These are phyloP conservation scores for Ectemnius lituratus DNA, from an alignment of 2,888 invertebrate genomes.

Conservation along the genomic window DNA sequence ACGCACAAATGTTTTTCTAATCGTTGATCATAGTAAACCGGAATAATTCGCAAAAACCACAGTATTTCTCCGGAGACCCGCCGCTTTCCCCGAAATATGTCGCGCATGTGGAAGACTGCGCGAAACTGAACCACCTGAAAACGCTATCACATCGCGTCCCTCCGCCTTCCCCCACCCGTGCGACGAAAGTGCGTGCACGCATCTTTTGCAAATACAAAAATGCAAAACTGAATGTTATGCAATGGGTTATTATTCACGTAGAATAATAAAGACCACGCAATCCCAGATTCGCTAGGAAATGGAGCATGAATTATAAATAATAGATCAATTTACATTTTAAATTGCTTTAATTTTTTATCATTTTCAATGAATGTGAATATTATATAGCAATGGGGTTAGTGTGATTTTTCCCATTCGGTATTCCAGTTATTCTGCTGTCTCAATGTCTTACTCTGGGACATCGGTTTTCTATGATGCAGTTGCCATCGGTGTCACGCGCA, in stretches of 20 bases:
- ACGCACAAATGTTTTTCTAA: too few relatives aligned
- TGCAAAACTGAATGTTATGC: neutral
- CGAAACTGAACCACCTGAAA: slow-evolving; percentile 61
- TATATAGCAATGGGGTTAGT: too few relatives aligned
- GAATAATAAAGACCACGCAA: neutral
- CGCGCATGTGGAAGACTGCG: slow-evolving; percentile 59
- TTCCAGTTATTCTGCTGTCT: neutral
- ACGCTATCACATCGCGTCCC: slow-evolving; percentile 60
- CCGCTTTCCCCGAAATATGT: slow-evolving; percentile 41
- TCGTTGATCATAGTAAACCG: too few relatives aligned
- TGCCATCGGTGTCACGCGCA: slow-evolving; percentile 46
- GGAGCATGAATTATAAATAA: neutral
- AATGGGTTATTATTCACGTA: neutral
- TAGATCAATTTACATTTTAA: neutral
- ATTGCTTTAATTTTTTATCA: too few relatives aligned
- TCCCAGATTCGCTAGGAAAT: neutral
- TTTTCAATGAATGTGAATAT: too few relatives aligned
- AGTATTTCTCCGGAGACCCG: neutral
- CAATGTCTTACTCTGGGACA: slow-evolving; percentile 46
- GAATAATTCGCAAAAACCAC: too few relatives aligned
- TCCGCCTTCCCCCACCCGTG: slow-evolving; percentile 47
- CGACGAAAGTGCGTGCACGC: slow-evolving; percentile 52
- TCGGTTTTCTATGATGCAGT: slow-evolving; percentile 40
- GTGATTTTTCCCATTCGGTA: too few relatives aligned
- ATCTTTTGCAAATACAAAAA: slow-evolving; percentile 26